These are phyloP conservation scores for Serilophus lunatus DNA, from an alignment of 2,113 vertebrate genomes.

Conservation along the genomic window DNA sequence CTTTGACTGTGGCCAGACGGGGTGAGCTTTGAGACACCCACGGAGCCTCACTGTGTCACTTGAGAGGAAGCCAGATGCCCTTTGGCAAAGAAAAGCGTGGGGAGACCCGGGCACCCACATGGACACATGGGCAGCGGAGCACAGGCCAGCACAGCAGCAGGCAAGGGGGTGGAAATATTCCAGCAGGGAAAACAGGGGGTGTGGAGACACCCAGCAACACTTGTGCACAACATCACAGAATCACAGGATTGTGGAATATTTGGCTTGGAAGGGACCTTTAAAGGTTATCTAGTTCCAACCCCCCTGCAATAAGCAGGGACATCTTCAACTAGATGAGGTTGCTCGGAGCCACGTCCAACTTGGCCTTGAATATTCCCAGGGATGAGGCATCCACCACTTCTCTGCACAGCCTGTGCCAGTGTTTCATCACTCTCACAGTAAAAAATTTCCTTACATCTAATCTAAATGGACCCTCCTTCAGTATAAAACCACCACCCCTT, in stretches of 20 bases:
- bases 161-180: background rate
- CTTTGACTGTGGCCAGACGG: conserved; percentile 56
- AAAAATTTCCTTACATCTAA: background rate
- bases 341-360: background rate
- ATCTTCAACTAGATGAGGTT: background rate
- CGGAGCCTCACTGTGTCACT: background rate
- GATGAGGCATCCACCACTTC: background rate
- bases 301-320: background rate
- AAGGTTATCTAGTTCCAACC: background rate
- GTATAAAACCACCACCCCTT: background rate
- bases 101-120: fast-evolving
- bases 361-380: background rate
- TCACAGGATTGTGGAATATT: background rate
- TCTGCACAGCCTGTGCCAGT: background rate
- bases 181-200: background rate
- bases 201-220: background rate
- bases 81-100: background rate
- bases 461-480: background rate
- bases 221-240: too few species aligned
- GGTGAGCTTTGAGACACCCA: conserved; percentile 17
- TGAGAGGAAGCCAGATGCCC: conserved; percentile 43
- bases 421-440: background rate
- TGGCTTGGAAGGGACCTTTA: background rate
- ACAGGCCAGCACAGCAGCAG: fast-evolving
- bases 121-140: background rate